Evolutionary conservation across 1,140 invertebrate species (phyloP), one percentile per base, ranked within the genome.

Genomic region (Pseudomyrmex pallidus): DNA sequence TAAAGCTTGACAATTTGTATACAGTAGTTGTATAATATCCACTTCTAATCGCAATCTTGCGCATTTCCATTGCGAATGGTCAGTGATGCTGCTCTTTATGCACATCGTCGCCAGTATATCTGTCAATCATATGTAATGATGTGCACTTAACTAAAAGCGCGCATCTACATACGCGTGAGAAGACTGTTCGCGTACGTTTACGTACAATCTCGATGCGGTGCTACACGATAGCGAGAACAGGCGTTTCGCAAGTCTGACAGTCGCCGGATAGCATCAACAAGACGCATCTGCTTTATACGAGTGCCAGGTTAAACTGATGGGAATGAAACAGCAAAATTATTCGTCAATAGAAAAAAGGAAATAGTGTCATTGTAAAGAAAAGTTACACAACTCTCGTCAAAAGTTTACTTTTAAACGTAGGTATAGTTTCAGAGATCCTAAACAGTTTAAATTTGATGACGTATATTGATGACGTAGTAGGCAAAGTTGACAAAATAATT

Each of bases 271-370:
- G 15, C 57, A 48, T 74, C 59, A 50, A 35, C 63, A 64, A 1
- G 20, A 74, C 15, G 48, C 57, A 2, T 74, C n/a, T 44, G 25
- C 56, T 56, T 72, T 63, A 74, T 63, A 20, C 46, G 44, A 59
- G 10, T 74, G 15, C 46, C 20, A 63, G 20, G 20, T 74, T 50
- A 25, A 74, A 74, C 10, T 17, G 15, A 2, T 59, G 15, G 22
- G 44, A 25, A 48, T 25, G 15, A 25, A 63, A 63, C 17, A 46
- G n/a, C 4, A 25, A 63, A 15, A 1, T 5, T 5, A 15, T 1
- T 35, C 35, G 7, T 35, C 35, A 7, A 35, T 35, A 35, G 35
- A 35, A 35, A 35, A 35, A 35, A 35, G 35, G 35, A 3, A 35
- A 35, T 35, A 35, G 35, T 35, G 35, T 35, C 35, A 35, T 35